phyloP scores from a whole-genome alignment of 2,888 invertebrate genomes.

The Watsonalla binaria region DNA sequence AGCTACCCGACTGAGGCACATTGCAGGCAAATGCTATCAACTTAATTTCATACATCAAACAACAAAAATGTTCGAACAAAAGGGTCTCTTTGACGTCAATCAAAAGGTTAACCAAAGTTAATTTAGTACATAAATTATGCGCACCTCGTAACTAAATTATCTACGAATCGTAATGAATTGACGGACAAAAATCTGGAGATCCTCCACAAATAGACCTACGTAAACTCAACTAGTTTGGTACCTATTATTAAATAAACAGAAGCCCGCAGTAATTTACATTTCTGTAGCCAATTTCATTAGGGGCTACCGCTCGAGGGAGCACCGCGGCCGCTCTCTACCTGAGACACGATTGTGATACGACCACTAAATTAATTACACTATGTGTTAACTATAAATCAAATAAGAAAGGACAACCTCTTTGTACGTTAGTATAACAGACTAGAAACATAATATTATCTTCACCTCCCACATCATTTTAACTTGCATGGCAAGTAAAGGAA shows the following conservation, averaged over 20 bases:
- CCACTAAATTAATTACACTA: constrained; percentile 10
- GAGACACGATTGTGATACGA: constrained; percentile 12
- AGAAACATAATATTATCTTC: not conserved
- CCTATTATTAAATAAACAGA: constrained; percentile 47
- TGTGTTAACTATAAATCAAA: not conserved
- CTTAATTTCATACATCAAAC: no score
- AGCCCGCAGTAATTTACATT: constrained; percentile 44
- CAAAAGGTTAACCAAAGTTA: not conserved
- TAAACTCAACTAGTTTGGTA: constrained; percentile 38
- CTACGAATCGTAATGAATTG: constrained; percentile 9
- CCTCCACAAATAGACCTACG: constrained; percentile 44
- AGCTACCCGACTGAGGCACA: not conserved
- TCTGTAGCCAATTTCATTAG: constrained; percentile 43
- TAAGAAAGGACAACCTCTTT: not conserved
- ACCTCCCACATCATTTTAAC: no score
- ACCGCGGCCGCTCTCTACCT: constrained; percentile 13
- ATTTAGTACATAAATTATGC: not conserved
- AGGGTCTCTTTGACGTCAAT: not conserved
- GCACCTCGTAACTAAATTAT: not conserved
- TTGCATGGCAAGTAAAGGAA: no score
- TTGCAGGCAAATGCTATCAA: not conserved
- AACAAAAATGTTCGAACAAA: no score
- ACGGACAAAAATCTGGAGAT: constrained; percentile 30
- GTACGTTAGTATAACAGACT: not conserved
- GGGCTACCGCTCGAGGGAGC: constrained; percentile 28